Conservation (phyloP, 2,797 vertebrate genomes). For the Chlorospingus semifuscus region DNA sequence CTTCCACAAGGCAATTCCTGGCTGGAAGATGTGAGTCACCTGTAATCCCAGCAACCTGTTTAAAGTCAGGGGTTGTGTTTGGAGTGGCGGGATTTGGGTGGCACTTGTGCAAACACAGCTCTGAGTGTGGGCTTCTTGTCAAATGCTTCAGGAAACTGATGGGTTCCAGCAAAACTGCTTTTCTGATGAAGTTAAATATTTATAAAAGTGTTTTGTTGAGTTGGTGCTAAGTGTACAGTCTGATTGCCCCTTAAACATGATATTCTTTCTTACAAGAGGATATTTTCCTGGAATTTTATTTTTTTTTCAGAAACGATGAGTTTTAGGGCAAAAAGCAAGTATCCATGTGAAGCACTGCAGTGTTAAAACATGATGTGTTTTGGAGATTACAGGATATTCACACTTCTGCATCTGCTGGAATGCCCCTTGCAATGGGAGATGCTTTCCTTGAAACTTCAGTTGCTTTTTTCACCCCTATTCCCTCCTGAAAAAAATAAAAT, state of each 20-base stretch:
- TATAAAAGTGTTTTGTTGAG: neutral
- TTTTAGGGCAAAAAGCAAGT: too few relatives aligned
- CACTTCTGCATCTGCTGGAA: neutral
- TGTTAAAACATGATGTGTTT: neutral
- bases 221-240: neutral
- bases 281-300: neutral
- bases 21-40: neutral
- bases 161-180: neutral
- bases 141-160: neutral
- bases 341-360: neutral
- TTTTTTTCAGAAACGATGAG: neutral
- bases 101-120: neutral
- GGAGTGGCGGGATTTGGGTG: neutral
- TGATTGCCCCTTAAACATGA: neutral
- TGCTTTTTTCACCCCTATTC: neutral
- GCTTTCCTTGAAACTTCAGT: neutral
- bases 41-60: neutral
- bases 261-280: neutral
- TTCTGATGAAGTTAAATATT: neutral
- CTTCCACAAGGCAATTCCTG: neutral
- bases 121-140: neutral
- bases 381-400: neutral
- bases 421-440: neutral
- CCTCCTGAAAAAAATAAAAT: neutral
- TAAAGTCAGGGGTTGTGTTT: neutral